Evolutionary conservation across 1,140 invertebrate species (phyloP).

Genomic region (Trialeurodes vaporariorum): DNA sequence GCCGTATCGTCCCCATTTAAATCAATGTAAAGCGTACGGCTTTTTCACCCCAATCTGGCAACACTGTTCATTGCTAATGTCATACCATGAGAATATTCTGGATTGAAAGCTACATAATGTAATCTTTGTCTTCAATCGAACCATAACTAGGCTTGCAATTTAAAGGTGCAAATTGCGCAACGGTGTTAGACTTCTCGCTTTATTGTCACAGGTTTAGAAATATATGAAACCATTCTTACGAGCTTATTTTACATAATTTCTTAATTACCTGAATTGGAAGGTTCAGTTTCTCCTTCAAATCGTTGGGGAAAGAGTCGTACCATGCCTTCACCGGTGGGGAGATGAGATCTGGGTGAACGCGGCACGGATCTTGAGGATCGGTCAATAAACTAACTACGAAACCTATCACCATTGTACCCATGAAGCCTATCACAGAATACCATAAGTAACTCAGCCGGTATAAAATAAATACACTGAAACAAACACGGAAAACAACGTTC

Average conservation of each 20-base stretch:
- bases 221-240: background rate
- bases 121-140: too few species aligned
- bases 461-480: slow-evolving; percentile 33
- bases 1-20: too few species aligned
- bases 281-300: slow-evolving; percentile 2
- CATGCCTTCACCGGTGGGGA: slow-evolving; percentile 38
- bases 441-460: slow-evolving; percentile 60
- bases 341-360: slow-evolving; percentile 40
- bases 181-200: background rate
- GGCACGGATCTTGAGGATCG: slow-evolving; percentile 40
- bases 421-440: slow-evolving; percentile 64
- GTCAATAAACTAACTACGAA: slow-evolving; percentile 56
- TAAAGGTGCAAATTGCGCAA: background rate
- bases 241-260: background rate
- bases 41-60: too few species aligned
- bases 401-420: slow-evolving; percentile 56
- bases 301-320: slow-evolving; percentile 2
- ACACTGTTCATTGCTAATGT: too few species aligned
- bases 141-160: background rate
- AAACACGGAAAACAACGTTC: slow-evolving; percentile 4
- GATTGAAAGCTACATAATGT: too few species aligned
- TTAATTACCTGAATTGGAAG: slow-evolving; percentile 9
- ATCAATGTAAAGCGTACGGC: too few species aligned
- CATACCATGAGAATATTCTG: too few species aligned
- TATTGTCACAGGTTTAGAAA: background rate